Evolutionary conservation across 2,113 vertebrate species (phyloP), one percentile per base, ranked within the genome.

Genomic region (Cephalopholis sonnerati): DNA sequence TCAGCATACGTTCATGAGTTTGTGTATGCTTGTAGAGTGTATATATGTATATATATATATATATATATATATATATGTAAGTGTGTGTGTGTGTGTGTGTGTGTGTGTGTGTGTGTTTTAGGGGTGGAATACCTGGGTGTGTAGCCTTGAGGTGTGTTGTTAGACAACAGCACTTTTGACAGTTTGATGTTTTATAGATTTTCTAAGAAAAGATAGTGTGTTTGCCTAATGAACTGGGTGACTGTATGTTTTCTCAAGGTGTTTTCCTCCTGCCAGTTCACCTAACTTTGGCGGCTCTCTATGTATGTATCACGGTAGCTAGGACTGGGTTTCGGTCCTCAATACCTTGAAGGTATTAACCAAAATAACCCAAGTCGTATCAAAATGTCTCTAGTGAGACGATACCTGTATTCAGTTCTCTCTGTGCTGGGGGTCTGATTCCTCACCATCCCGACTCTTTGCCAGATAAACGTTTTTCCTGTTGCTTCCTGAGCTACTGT

Each of bases 91-190:
- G n/a, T n/a, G n/a, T n/a, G n/a, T n/a, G n/a, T n/a, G n/a, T n/a
- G n/a, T n/a, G n/a, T n/a, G n/a, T n/a, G n/a, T n/a, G n/a, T 54
- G 48, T 59, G 48, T 68, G 62, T 76, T 39, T 61, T 74, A 17
- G 39, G 15, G 48, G 24, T 85, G 58, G 44, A 36, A 61, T 39
- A 15, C 24, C 9, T 36, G 6, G 27, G 16, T 50, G 64, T 36
- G 59, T 9, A 50, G 48, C 39, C 18, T 59, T 53, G 39, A 57
- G n/a, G 24, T 55, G 11, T 15, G n/a, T 25, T 16, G 46, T 74
- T 59, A 24, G 20, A 44, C 62, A 39, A 18, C 15, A 53, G 46
- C 22, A 12, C 36, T 1, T 73, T 22, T 50, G 39, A 58, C 0
- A 15, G 17, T 44, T 59, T 11, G 20, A 22, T 17, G 63, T 64